Base-by-base conservation (phyloP, 92 coral and sea anemone genomes). In the Umimayanthus chanpuru region DNA sequence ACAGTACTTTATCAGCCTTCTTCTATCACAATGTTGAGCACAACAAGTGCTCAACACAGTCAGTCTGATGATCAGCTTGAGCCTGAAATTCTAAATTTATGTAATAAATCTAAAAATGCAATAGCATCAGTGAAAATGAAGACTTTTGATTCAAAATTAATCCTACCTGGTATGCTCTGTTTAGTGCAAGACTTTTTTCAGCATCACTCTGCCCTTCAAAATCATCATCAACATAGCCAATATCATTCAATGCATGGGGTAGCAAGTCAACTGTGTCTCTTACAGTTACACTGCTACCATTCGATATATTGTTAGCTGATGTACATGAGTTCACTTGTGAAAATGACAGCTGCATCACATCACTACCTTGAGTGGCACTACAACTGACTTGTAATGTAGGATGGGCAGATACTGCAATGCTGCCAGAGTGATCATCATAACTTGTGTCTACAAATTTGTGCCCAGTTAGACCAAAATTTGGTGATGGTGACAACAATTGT, bases 151-250 rank as follows among this genome's bases (percentile, higher is more conserved):
- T 0, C 4, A 53, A 77, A 23, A 77, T 7, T 2, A 21, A 20
- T 0, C 85, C 29, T 20, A 83, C 87, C 87, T 83, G 87, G 78
- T 83, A 83, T 16, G 39, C 30, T 70, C 87, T 44, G 77, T 83
- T 83, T 28, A 83, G 79, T 16, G 21, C 47, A 20, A 83, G 87
- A 83, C 77, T 70, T 47, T 28, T 83, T 50, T 68, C 87, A 26
- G 74, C 79, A 83, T 40, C 79, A 71, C 26, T 73, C 65, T 32
- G 70, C 9, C 26, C 68, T 28, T 11, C 78, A 23, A 83, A 83
- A 50, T 68, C 77, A 83, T 47, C 65, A 49, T 70, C 77, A 67
- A 72, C 3, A 16, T 0, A n/a, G 40, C 43, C 21, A 28, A 70
- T 53, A 70, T 32, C 40, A 43, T 20, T 75, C 79, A 75, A 9